A percentile compares a stretch with the other conserved stretches of the same genome.
Evolutionary conservation across 2,797 vertebrate species (phyloP).

Genomic region (Pagetopsis macropterus): DNA sequence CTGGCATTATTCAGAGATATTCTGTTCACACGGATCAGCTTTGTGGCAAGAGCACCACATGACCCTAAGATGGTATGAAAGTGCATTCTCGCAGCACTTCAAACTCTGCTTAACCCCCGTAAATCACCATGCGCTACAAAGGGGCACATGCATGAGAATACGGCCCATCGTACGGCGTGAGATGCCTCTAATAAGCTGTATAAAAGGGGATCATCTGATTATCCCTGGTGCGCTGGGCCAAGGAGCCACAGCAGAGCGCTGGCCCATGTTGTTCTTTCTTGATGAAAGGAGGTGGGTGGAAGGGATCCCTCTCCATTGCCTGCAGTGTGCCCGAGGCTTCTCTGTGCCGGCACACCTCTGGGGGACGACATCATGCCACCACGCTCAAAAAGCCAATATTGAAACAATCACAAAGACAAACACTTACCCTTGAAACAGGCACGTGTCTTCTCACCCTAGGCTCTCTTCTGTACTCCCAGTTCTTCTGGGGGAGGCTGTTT

Average conservation of each 20-base stretch:
- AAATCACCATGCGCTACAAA: conserved; percentile 73
- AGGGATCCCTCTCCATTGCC: conserved; percentile 79
- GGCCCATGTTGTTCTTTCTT: conserved; percentile 79
- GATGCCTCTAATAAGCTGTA: conserved; percentile 83
- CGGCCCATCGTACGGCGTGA: conserved; percentile 71
- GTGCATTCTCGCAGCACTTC: conserved; percentile 60
- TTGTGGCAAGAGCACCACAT: conserved; percentile 48
- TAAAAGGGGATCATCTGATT: conserved; percentile 82
- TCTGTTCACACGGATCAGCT: conserved; percentile 55
- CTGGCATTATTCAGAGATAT: conserved; percentile 57
- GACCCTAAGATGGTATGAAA: conserved; percentile 72
- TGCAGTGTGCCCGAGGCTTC: conserved; percentile 77
- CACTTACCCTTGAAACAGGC: conserved; percentile 78
- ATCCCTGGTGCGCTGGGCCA: conserved; percentile 78
- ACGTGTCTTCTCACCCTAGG: conserved; percentile 66
- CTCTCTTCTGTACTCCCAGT: conserved; percentile 48
- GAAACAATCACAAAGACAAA: conserved; percentile 80
- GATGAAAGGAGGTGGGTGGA: conserved; percentile 82
- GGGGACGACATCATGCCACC: conserved; percentile 71
- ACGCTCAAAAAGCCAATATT: conserved; percentile 79
- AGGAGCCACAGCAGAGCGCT: conserved; percentile 68
- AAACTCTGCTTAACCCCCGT: conserved; percentile 74
- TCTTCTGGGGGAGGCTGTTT: conserved; percentile 52
- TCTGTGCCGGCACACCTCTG: conserved; percentile 61
- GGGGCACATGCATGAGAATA: conserved; percentile 72